Base-by-base conservation (phyloP, 2,113 vertebrate genomes). In the Microtus richardsoni region DNA sequence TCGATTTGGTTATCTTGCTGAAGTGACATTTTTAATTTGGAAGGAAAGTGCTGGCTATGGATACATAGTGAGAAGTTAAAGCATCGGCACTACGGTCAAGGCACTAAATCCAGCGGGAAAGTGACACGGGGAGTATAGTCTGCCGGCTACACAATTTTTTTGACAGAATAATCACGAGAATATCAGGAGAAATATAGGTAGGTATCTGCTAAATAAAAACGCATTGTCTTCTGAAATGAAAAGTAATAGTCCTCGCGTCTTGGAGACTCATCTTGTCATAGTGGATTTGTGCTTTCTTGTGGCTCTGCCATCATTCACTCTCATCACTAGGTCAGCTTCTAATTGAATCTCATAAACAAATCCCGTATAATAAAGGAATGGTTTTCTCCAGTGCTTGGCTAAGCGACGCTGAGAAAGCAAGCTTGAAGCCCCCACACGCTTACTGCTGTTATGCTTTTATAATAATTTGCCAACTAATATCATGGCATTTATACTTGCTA, bases 21-120 rank as follows among this genome's bases (percentile, higher is more conserved):
- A 96, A 94, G 90, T 77, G 87, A 80, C 44, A 73, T 83, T 91
- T 96, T 89, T 60, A 91, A 93, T 87, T 93, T 44, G 89, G 78
- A 90, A 93, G 84, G 73, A 94, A 96, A 96, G 73, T 80, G 84
- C 36, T 26, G 28, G 11, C 17, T 91, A 66, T 6, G 28, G 39
- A 64, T 2, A 79, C 0, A 0, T 22, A 64, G 21, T 54, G 60
- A 94, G 64, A 96, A 83, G 64, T 58, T 36, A 79, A 89, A 91
- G 60, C n/a, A 44, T 19, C 33, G 44, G 52, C 26, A 19, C 33
- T 41, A 44, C 14, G 22, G 0, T 68, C 14, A 2, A 62, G 49
- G 58, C 39, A 88, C 28, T 85, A 39, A 85, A 85, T 96, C 28
- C 78, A 44, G 64, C 11, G 62, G 54, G 85, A 95, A 83, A 73